Percentiles rank a stretch among this genome's conserved stretches.
These are phyloP conservation scores for Lepus timidus DNA, from an alignment of 2,113 vertebrate species.

Conservation along the genomic window DNA sequence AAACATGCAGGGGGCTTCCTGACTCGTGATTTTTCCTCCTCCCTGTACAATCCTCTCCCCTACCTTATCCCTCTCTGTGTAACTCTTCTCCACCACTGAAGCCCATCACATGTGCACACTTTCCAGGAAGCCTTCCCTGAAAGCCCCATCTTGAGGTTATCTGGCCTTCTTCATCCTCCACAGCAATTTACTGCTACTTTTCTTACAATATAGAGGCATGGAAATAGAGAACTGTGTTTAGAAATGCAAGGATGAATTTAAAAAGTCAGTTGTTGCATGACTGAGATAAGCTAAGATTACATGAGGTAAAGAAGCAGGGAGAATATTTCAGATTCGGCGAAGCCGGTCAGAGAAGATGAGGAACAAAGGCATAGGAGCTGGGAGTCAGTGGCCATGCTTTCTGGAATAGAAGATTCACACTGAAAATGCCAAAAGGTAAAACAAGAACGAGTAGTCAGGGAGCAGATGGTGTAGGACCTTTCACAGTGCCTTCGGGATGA, in stretches of 20 bases:
- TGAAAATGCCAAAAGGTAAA: slow-evolving; percentile 15
- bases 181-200: not conserved
- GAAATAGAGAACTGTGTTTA: not conserved
- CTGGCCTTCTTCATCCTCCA: not conserved
- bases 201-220: not conserved
- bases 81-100: not conserved
- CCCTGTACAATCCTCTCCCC: not conserved
- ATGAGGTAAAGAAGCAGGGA: not conserved
- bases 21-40: not conserved
- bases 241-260: not conserved
- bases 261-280: not conserved
- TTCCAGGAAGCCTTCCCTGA: not conserved
- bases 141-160: not conserved
- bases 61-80: not conserved
- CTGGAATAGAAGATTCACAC: not conserved
- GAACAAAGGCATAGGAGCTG: not conserved
- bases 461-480: slow-evolving; percentile 52
- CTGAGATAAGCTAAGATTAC: not conserved
- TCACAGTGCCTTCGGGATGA: not conserved
- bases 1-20: not conserved
- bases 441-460: not conserved
- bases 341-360: not conserved
- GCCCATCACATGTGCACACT: not conserved
- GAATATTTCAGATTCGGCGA: not conserved
- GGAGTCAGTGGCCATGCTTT: not conserved